Evolutionary conservation across 2,797 vertebrate genomes (phyloP).

Genomic region (Gobionotothen gibberifrons): DNA sequence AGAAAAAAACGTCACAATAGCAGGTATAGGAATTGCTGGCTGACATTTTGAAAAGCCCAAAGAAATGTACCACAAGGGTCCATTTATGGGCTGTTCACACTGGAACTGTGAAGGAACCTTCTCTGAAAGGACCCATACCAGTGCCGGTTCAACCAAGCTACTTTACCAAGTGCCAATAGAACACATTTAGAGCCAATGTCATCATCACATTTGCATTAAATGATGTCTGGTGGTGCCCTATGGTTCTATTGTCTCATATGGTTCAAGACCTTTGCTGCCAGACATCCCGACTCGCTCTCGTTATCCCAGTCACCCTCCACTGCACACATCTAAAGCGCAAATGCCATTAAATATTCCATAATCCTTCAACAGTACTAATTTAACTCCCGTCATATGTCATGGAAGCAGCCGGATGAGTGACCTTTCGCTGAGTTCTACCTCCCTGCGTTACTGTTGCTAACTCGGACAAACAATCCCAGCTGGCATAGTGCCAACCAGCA

Average conservation of each 20-base stretch:
- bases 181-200: constrained; percentile 19
- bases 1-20: constrained; percentile 28
- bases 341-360: constrained; percentile 40
- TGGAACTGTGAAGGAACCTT: constrained; percentile 53
- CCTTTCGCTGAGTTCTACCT: constrained; percentile 27
- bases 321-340: constrained; percentile 36
- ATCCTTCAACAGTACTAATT: constrained; percentile 31
- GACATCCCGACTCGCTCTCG: constrained; percentile 10
- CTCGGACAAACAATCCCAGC: constrained; percentile 38
- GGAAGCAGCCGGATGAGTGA: constrained; percentile 29
- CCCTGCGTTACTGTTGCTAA: constrained; percentile 25
- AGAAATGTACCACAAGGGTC: constrained; percentile 53
- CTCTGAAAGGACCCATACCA: constrained; percentile 36
- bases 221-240: constrained; percentile 2
- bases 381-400: constrained; percentile 14
- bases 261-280: constrained; percentile 50
- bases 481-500: constrained; percentile 40
- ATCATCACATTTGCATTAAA: constrained; percentile 37
- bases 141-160: constrained; percentile 10
- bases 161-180: constrained; percentile 9
- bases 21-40: constrained; percentile 28
- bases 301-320: constrained; percentile 15
- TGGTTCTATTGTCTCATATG: constrained; percentile 21
- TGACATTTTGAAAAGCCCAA: constrained; percentile 47
- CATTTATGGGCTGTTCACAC: constrained; percentile 45